Percentiles rank a stretch among this genome's conserved stretches.
These are phyloP conservation scores for Anagyrus pseudococci DNA, from an alignment of 2,888 invertebrate genomes.

Conservation along the genomic window DNA sequence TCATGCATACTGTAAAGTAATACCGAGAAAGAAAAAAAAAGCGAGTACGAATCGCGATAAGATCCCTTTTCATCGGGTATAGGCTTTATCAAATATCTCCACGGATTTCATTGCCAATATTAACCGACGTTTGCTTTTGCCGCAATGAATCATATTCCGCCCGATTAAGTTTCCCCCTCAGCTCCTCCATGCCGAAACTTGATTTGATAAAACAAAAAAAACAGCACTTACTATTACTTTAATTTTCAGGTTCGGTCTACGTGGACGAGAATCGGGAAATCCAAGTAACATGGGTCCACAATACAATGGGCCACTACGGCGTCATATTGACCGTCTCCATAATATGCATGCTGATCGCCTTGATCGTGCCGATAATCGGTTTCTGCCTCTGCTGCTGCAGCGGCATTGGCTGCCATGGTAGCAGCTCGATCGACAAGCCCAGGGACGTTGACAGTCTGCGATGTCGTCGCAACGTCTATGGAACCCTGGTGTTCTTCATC, in stretches of 20 bases:
- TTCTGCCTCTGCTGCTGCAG: neutral
- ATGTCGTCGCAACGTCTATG: no score
- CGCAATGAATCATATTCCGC: no score
- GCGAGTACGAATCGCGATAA: no score
- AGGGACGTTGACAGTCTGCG: neutral
- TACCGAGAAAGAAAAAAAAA: no score
- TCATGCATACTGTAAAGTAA: no score
- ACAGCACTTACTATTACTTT: neutral
- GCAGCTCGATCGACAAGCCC: neutral
- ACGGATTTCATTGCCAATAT: no score
- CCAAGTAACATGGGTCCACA: neutral
- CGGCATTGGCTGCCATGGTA: no score
- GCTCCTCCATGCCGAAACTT: no score
- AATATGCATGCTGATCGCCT: neutral
- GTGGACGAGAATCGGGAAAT: neutral
- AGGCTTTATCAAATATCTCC: no score
- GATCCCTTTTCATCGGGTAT: no score
- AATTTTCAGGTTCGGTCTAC: neutral
- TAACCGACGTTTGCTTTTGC: no score
- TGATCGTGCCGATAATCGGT: neutral
- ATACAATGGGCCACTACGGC: neutral
- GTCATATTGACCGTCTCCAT: neutral
- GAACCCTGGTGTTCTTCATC: neutral
- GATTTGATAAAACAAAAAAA: neutral
- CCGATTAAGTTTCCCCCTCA: no score